Base-by-base conservation (phyloP, 2,888 invertebrate genomes). In the Schrankia costaestrigalis region DNA sequence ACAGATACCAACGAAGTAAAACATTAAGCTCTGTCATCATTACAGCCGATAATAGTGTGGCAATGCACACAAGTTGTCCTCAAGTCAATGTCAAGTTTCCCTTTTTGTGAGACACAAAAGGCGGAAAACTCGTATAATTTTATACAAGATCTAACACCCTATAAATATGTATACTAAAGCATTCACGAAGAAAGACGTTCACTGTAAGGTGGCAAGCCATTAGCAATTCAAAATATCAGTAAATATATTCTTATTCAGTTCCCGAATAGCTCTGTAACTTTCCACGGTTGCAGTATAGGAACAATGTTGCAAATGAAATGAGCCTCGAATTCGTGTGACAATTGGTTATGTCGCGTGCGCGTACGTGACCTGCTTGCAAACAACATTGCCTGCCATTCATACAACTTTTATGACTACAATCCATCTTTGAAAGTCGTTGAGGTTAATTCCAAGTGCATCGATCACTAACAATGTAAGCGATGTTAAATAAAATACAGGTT, bases 271-370 rank as follows among this genome's bases (percentile, higher is more conserved):
- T 41, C 45, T 44, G 50, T 62, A 64, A 74, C 73, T 75, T 78
- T 80, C 75, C 71, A 76, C 55, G 48, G 50, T 59, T 74, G 67
- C 65, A 67, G 44, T 71, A 69, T 56, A 56, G 63, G 60, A 59
- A 78, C 78, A 79, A 74, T 78, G 79, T 82, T 72, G 80, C 76
- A 66, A 78, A 78, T 68, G 55, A 57, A 70, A 67, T 63, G 63
- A 59, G 56, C 46, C 46, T 66, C 73, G 64, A 79, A 80, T 74
- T 69, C 54, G 71, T 59, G 64, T 56, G 63, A 66, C 73, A 63
- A 64, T 66, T 59, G 67, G 57, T 61, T 58, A 56, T 59, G 59
- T 58, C 64, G 55, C 50, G 45, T 57, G 55, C 45, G 27, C 24
- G 56, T 34, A 61, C 83, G 79, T 78, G 78, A 53, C 49, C 22